Evolutionary conservation across 2,113 vertebrate genomes (phyloP), one percentile per base, ranked within the genome.

Genomic region (Chaetodon auriga): DNA sequence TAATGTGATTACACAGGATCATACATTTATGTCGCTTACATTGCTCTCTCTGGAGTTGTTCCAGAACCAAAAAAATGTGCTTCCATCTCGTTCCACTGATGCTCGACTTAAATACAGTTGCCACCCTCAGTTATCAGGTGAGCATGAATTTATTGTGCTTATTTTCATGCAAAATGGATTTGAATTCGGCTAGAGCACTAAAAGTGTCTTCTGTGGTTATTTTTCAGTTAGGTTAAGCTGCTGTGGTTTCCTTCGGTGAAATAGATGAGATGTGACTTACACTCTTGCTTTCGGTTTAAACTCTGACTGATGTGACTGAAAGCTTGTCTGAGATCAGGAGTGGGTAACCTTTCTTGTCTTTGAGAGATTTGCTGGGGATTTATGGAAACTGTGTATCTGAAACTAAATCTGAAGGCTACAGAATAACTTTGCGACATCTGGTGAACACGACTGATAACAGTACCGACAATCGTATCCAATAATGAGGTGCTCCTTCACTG

Each of bases 1-100:
- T 55, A 69, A 21, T 65, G 58, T 66, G 58, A 69, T 85, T 81
- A 82, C 68, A 46, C 65, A 68, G 45, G 36, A 9, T 69, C 38
- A 23, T 25, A 15, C 61, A 74, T 74, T 83, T 57, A 85, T 82
- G 19, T 53, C 21, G 54, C 41, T 65, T 35, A 46, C 12, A 19
- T 38, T 70, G 15, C 41, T 14, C 66, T 64, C 68, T 78, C 19
- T 82, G 58, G 41, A 82, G 53, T 36, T 57, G 14, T 57, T 35
- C 60, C 69, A 58, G 54, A 69, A 80, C 45, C 41, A 57, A 77
- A 72, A 70, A 30, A 57, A 45, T 36, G 9, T 53, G n/a, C n/a
- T 45, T n/a, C 58, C 60, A 57, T 51, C 57, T 13, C 38, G 9
- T 54, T 55, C 43, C 14, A 43, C 21, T 35, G 45, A 76, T 60